phyloP scores from a whole-genome alignment of 2,888 invertebrate genomes.

The Drosophila leonis region DNA sequence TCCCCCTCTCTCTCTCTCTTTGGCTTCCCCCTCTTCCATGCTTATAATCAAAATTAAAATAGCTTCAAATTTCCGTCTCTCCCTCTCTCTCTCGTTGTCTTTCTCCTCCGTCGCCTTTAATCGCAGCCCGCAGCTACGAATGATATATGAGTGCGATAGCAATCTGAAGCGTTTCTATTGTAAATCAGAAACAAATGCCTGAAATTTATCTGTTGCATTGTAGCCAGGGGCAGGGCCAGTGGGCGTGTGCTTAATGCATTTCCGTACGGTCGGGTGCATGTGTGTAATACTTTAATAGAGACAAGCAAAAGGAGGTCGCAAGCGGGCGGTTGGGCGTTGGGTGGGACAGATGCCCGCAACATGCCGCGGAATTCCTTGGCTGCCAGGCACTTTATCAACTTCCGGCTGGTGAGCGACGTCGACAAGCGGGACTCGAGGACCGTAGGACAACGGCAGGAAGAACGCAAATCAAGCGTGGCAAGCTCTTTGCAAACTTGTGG shows the following conservation, averaged over 20 bases:
- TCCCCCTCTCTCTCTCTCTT: neutral
- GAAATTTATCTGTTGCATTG: constrained; percentile 48
- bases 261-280: constrained; percentile 54
- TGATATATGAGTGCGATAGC: constrained; percentile 42
- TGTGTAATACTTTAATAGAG: constrained; percentile 73
- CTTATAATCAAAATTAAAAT: neutral
- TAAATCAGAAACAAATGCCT: constrained; percentile 47
- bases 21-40: too few species aligned
- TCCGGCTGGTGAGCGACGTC: constrained; percentile 70
- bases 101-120: neutral
- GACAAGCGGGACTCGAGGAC: constrained; percentile 4
- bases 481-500: constrained; percentile 59
- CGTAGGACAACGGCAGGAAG: constrained; percentile 34
- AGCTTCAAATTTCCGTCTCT: neutral
- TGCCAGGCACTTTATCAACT: constrained; percentile 78
- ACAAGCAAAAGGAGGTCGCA: constrained; percentile 40
- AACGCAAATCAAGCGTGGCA: constrained; percentile 72
- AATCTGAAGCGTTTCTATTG: constrained; percentile 29
- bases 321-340: neutral
- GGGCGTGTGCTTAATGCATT: constrained; percentile 63
- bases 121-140: constrained; percentile 27
- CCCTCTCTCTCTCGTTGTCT: neutral
- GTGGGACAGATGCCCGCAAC: constrained; percentile 15
- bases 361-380: constrained; percentile 71
- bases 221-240: constrained; percentile 2